These are phyloP conservation scores for Timema cristinae DNA, from an alignment of 2,888 invertebrate genomes.

Conservation along the genomic window DNA sequence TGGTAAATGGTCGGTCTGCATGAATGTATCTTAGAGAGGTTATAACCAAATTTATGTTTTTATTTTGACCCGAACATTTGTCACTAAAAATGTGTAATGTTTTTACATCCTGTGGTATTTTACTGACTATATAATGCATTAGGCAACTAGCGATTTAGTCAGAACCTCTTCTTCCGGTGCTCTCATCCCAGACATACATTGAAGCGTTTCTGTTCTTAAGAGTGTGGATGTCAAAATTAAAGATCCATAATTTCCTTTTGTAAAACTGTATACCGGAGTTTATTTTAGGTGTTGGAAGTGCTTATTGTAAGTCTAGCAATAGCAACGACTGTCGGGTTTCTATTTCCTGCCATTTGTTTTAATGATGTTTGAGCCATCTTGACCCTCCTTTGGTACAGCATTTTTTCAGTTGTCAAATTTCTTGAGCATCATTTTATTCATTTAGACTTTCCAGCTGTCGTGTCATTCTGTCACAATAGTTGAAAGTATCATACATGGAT, in stretches of 20 bases:
- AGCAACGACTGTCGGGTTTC: not conserved
- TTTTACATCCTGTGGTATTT: too few relatives aligned
- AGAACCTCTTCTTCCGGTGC: not conserved
- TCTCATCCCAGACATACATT: slow-evolving; percentile 7
- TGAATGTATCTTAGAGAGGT: too few relatives aligned
- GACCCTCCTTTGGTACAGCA: not conserved
- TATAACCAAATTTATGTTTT: not conserved
- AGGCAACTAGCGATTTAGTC: too few relatives aligned
- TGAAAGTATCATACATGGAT: slow-evolving; percentile 5
- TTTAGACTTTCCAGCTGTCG: slow-evolving; percentile 7
- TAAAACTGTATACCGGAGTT: not conserved
- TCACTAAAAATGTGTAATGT: too few relatives aligned
- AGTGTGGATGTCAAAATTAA: not conserved
- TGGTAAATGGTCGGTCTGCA: too few relatives aligned
- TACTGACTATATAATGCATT: too few relatives aligned
- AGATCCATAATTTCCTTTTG: not conserved
- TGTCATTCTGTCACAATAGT: slow-evolving; percentile 3
- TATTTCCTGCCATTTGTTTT: too few relatives aligned
- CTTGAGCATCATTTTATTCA: slow-evolving; percentile 3
- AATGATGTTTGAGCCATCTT: not conserved
- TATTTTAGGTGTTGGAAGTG: slow-evolving; percentile 2
- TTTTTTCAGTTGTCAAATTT: not conserved
- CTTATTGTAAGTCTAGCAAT: slow-evolving; percentile 1
- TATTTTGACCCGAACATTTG: not conserved
- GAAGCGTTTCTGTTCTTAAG: not conserved